Evolutionary conservation across 2,113 vertebrate genomes (phyloP).

Genomic region (Grallaria varia): DNA sequence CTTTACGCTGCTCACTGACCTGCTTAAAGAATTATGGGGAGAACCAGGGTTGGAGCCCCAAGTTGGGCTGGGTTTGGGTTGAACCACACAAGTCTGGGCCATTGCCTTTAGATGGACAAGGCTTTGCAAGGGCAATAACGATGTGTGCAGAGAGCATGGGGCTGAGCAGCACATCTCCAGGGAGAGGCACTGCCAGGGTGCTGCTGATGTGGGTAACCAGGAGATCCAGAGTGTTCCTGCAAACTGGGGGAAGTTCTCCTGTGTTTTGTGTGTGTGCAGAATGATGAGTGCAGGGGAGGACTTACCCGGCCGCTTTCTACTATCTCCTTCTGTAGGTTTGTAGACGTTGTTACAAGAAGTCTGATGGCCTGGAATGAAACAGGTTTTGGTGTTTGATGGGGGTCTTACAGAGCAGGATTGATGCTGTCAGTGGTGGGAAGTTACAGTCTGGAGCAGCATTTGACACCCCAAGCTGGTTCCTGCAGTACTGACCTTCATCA

Average conservation of each 20-base stretch:
- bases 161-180: background rate
- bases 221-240: background rate
- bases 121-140: background rate
- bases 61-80: background rate
- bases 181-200: background rate
- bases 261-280: fast-evolving
- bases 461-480: background rate
- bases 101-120: background rate
- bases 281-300: background rate
- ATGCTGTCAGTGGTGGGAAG: background rate
- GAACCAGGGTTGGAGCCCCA: background rate
- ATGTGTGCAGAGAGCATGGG: background rate
- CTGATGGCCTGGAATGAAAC: conserved; percentile 83
- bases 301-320: conserved; percentile 92
- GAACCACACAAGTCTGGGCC: background rate
- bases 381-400: background rate
- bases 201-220: background rate
- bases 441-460: background rate
- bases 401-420: background rate
- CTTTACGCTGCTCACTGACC: background rate
- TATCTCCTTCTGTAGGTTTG: conserved; percentile 94
- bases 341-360: conserved; percentile 87
- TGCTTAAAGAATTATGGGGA: background rate
- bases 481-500: conserved; percentile 90
- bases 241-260: background rate